Evolutionary conservation across 2,888 invertebrate genomes (phyloP).

Genomic region (Perizoma flavofasciatum): DNA sequence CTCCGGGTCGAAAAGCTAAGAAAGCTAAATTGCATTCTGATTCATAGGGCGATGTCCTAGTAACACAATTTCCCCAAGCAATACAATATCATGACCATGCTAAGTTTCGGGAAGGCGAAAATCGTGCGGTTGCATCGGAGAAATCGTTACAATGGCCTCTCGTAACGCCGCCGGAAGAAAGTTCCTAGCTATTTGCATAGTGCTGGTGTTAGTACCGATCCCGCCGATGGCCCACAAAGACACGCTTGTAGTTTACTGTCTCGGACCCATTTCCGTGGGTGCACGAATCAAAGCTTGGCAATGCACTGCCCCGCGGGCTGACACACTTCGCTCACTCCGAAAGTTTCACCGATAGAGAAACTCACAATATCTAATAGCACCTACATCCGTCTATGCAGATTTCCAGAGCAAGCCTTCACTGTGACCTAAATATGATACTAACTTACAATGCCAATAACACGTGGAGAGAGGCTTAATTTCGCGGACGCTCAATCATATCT

Average conservation of each 20-base stretch:
- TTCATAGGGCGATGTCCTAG: constrained; percentile 31
- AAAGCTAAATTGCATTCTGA: constrained; percentile 29
- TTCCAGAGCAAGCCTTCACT: constrained; percentile 78
- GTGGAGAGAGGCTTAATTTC: constrained; percentile 59
- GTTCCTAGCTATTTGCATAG: constrained; percentile 79
- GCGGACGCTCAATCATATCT: constrained; percentile 18
- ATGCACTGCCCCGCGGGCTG: constrained; percentile 60
- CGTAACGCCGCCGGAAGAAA: constrained; percentile 73
- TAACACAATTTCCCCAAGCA: constrained; percentile 37
- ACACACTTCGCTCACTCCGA: constrained; percentile 76
- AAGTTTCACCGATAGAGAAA: constrained; percentile 82
- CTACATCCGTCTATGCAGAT: constrained; percentile 82
- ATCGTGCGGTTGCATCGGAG: constrained; percentile 60
- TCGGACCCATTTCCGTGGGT: constrained; percentile 78
- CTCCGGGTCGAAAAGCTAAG: constrained; percentile 22
- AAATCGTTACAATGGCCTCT: constrained; percentile 76
- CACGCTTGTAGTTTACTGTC: constrained; percentile 76
- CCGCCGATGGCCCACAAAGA: constrained; percentile 78
- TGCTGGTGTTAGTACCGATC: constrained; percentile 57
- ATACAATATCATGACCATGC: constrained; percentile 39
- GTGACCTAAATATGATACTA: constrained; percentile 70
- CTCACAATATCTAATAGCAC: constrained; percentile 78
- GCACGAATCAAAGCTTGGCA: constrained; percentile 61
- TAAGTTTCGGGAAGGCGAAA: constrained; percentile 55
- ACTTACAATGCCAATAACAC: constrained; percentile 61